Percentiles rank a stretch among this genome's conserved stretches.
Conservation (phyloP, 2,797 vertebrate genomes). For the Lagorchestes hirsutus region DNA sequence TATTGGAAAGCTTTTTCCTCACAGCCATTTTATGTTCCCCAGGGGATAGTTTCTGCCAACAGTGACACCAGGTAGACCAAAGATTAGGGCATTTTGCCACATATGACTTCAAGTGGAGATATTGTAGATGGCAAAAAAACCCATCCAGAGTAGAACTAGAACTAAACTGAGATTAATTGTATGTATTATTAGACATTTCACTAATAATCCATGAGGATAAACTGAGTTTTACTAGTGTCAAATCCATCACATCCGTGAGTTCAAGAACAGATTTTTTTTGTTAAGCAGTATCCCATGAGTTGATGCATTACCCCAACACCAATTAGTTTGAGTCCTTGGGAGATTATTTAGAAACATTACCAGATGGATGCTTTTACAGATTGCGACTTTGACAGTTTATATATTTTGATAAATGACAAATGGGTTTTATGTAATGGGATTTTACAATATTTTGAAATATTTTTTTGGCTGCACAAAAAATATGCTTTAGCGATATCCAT, state of each 20-base stretch:
- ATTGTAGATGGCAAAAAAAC: slow-evolving; percentile 32
- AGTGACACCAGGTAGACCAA: not conserved
- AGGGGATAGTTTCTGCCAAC: slow-evolving; percentile 30
- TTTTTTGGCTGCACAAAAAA: not conserved
- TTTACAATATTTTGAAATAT: not conserved
- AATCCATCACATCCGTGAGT: slow-evolving; percentile 38
- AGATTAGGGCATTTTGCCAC: slow-evolving; percentile 24
- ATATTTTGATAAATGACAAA: not conserved
- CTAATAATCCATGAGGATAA: slow-evolving; percentile 23
- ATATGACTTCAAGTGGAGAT: slow-evolving; percentile 31
- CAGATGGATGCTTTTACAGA: not conserved
- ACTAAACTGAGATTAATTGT: slow-evolving; percentile 43
- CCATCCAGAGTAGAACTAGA: slow-evolving; percentile 42
- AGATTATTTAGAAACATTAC: slow-evolving; percentile 50
- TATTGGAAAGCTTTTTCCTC: not conserved
- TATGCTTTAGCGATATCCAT: not conserved
- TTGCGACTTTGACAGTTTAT: not conserved
- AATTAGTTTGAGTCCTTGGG: slow-evolving; percentile 59
- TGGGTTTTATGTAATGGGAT: not conserved
- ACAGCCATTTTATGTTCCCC: not conserved
- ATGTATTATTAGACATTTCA: slow-evolving; percentile 22
- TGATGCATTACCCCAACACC: not conserved
- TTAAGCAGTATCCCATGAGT: slow-evolving; percentile 44
- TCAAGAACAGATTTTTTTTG: slow-evolving; percentile 14
- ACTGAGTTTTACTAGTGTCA: slow-evolving; percentile 18